Conservation (phyloP, 2,113 vertebrate species). For the Silurus asotus region DNA sequence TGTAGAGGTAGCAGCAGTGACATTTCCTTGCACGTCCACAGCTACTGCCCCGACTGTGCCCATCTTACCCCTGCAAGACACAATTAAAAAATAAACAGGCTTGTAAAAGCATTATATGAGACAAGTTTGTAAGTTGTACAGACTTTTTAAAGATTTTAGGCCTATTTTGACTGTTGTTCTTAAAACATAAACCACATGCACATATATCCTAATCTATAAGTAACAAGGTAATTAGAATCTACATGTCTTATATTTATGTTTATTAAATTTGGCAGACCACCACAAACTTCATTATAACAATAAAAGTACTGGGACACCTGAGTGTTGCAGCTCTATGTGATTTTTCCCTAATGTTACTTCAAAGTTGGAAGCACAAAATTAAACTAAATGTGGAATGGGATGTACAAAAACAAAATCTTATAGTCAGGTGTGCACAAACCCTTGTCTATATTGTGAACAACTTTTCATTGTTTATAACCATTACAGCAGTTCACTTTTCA, state of each 20-base stretch:
- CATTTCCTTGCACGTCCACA: slow-evolving; percentile 76
- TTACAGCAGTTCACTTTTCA: not conserved
- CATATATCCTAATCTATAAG: not conserved
- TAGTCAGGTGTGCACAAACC: too few species aligned
- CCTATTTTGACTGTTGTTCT: not conserved
- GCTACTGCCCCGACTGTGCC: slow-evolving; percentile 83
- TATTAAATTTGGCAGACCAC: too few species aligned
- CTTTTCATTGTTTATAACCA: not conserved
- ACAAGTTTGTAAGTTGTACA: not conserved
- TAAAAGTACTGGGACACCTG: too few species aligned
- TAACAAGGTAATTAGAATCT: not conserved
- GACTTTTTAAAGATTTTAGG: not conserved
- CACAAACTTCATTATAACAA: too few species aligned
- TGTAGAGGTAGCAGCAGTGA: slow-evolving; percentile 80
- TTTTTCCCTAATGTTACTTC: too few species aligned
- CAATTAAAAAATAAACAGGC: slow-evolving; percentile 27
- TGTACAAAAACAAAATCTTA: too few species aligned
- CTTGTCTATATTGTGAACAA: not conserved
- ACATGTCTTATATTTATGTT: not conserved
- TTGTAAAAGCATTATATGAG: not conserved
- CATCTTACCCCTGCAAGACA: slow-evolving; percentile 77
- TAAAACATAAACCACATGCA: not conserved
- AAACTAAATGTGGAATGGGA: too few species aligned
- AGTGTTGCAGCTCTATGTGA: too few species aligned
- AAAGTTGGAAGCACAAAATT: too few species aligned